phyloP scores from a whole-genome alignment of 2,888 invertebrate genomes.

The Rhabditoides inermis region DNA sequence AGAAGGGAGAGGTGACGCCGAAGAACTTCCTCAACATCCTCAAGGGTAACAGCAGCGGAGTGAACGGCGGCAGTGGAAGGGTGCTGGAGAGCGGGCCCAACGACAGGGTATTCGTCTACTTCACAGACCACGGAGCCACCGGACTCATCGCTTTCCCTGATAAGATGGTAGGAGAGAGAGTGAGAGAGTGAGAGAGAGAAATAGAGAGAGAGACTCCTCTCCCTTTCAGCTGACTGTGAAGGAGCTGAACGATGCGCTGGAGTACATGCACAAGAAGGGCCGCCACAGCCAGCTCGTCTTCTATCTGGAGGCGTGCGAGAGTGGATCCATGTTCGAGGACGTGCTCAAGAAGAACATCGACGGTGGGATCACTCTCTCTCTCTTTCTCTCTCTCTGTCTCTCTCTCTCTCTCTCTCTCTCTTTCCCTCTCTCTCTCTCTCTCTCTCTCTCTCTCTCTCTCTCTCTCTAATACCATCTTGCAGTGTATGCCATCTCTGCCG shows the following conservation, averaged over 20 bases:
- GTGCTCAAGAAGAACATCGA: constrained; percentile 58
- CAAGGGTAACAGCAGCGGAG: constrained; percentile 56
- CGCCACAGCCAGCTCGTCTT: constrained; percentile 59
- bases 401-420: constrained; percentile 3
- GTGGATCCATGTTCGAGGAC: constrained; percentile 62
- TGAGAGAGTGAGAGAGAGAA: not conserved
- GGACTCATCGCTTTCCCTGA: constrained; percentile 60
- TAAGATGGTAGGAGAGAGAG: constrained; percentile 48
- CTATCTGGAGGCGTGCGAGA: constrained; percentile 63
- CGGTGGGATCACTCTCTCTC: constrained; percentile 49
- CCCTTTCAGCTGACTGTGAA: constrained; percentile 53
- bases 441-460: not conserved
- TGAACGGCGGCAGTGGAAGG: constrained; percentile 58
- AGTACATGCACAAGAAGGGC: constrained; percentile 55
- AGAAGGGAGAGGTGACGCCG: constrained; percentile 58
- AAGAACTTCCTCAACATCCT: constrained; percentile 60
- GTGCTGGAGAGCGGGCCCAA: constrained; percentile 58
- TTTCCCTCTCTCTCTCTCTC: not conserved
- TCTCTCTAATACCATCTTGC: too few species aligned
- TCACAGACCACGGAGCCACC: constrained; percentile 62
- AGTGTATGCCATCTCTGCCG: constrained; percentile 63
- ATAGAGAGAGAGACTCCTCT: not conserved
- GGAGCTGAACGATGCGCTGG: constrained; percentile 53
- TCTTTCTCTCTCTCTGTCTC: not conserved
- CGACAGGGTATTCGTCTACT: constrained; percentile 62